Conservation (phyloP, 2,888 invertebrate genomes). For the Enchytraeus crypticus region DNA sequence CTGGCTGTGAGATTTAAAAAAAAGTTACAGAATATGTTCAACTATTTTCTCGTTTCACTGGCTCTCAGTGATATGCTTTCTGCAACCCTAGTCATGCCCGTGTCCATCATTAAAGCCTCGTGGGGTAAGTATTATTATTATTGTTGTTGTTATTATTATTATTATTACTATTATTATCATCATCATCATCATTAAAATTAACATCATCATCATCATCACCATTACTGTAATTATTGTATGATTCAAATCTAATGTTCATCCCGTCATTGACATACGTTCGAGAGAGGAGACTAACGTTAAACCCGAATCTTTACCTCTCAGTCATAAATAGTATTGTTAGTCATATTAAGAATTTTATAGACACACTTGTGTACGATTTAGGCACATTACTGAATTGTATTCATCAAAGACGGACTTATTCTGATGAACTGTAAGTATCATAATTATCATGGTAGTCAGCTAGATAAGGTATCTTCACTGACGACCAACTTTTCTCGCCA, state of each 20-base stretch:
- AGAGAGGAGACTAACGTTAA: neutral
- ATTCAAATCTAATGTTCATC: neutral
- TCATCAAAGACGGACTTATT: too few species aligned
- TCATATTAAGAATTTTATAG: too few species aligned
- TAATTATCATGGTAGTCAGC: too few species aligned
- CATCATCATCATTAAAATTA: neutral
- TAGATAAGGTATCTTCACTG: too few species aligned
- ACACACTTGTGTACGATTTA: too few species aligned
- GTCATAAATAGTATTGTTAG: too few species aligned
- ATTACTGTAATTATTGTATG: neutral
- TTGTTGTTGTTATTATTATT: neutral
- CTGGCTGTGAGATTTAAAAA: slow-evolving; percentile 29
- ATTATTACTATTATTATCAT: neutral
- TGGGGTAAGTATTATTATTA: slow-evolving; percentile 18
- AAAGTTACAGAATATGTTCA: slow-evolving; percentile 32
- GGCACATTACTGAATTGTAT: too few species aligned
- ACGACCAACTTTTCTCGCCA: too few species aligned
- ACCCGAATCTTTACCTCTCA: too few species aligned
- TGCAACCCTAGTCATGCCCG: slow-evolving; percentile 28
- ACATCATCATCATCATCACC: neutral
- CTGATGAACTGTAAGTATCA: too few species aligned
- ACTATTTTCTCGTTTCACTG: slow-evolving; percentile 32
- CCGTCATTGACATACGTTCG: too few species aligned
- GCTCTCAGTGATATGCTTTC: slow-evolving; percentile 29
- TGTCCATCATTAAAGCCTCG: slow-evolving; percentile 26